These are phyloP conservation scores for Rhabditoides inermis DNA, from an alignment of 2,888 invertebrate genomes.

Conservation along the genomic window DNA sequence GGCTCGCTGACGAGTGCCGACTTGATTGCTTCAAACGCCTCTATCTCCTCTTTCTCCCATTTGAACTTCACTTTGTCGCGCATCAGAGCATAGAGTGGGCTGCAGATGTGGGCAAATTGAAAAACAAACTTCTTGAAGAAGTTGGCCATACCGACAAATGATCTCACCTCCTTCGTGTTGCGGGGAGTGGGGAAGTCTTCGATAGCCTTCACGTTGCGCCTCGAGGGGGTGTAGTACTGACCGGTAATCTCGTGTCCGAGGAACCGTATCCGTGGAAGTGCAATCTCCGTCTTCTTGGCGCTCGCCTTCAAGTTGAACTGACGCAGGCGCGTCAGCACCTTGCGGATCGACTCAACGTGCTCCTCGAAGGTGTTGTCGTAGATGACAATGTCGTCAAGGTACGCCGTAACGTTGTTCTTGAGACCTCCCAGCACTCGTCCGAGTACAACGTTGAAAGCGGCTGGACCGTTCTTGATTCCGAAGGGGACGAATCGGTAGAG, in stretches of 20 bases:
- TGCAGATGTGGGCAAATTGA: conserved; percentile 5
- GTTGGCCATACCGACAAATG: conserved; percentile 25
- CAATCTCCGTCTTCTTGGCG: conserved; percentile 18
- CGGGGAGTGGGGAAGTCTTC: conserved; percentile 13
- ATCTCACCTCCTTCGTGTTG: conserved; percentile 12
- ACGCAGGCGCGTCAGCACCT: conserved; percentile 11
- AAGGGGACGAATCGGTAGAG: conserved; percentile 10
- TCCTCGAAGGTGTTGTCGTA: conserved; percentile 7
- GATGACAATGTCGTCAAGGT: conserved; percentile 20
- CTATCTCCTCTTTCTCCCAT: conserved; percentile 5
- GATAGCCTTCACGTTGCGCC: conserved; percentile 13
- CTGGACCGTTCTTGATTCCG: conserved; percentile 16
- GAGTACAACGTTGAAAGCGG: conserved; percentile 12
- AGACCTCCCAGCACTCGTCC: conserved; percentile 10
- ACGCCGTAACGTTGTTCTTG: conserved; percentile 8
- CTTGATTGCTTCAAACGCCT: conserved; percentile 3
- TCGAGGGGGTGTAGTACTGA: conserved; percentile 9
- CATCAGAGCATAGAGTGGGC: conserved; percentile 6
- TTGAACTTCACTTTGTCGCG: conserved; percentile 4
- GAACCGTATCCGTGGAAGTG: conserved; percentile 5
- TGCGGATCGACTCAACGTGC: conserved; percentile 7
- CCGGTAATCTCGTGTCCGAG: conserved; percentile 15
- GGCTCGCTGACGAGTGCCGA: conserved; percentile 1
- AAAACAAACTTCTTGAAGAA: conserved; percentile 12
- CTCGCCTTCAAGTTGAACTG: conserved; percentile 13